A percentile compares a stretch with the other conserved stretches of the same genome.
phyloP scores from a whole-genome alignment of 1,140 invertebrate genomes.

The Drosophila navojoa region DNA sequence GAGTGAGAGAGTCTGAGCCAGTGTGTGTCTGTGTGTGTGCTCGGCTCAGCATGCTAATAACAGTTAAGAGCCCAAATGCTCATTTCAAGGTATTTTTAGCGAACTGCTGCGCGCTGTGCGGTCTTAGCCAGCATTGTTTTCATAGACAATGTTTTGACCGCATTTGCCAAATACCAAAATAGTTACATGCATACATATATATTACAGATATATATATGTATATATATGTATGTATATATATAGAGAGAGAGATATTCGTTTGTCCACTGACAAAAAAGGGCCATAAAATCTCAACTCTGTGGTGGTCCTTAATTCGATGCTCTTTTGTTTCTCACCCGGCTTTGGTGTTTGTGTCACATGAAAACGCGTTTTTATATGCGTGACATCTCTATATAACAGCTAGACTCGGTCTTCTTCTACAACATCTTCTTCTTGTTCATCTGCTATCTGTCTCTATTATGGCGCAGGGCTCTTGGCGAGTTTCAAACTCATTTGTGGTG shows the following conservation, averaged over 20 bases:
- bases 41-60: conserved; percentile 74
- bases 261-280: conserved; percentile 22
- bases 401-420: not conserved
- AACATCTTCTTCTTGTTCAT: not conserved
- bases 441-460: conserved; percentile 59
- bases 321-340: conserved; percentile 27
- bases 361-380: conserved; percentile 65
- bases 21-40: too few relatives aligned
- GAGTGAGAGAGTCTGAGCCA: conserved; percentile 15
- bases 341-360: conserved; percentile 35
- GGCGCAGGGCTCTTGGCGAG: not conserved
- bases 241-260: not conserved
- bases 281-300: conserved; percentile 23
- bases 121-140: conserved; percentile 70
- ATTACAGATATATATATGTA: not conserved
- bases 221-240: too few relatives aligned
- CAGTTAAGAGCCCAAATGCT: conserved; percentile 75
- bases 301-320: conserved; percentile 54
- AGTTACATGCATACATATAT: conserved; percentile 23
- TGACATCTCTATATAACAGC: conserved; percentile 67
- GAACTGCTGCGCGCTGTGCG: conserved; percentile 54
- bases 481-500: conserved; percentile 41
- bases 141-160: conserved; percentile 77
- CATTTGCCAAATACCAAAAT: conserved; percentile 76
- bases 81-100: conserved; percentile 73